Base-by-base conservation (phyloP, 2,888 invertebrate species). In the Mythimna pallens region DNA sequence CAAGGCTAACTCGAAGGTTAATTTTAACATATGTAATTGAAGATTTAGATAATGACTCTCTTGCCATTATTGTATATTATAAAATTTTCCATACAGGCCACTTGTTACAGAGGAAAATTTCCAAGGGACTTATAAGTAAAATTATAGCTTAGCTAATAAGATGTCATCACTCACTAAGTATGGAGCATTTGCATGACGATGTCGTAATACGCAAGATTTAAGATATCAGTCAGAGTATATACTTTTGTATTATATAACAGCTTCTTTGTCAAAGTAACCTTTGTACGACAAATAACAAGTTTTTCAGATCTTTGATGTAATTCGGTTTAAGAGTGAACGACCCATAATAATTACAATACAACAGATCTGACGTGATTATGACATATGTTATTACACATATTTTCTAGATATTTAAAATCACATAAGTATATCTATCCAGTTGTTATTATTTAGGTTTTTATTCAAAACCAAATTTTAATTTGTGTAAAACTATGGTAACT, bases 21-120 rank as follows among this genome's bases (percentile, higher is more conserved):
- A 54, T n/a, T 61, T 50, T 14, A 65, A 20, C 8, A 52, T 43
- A 43, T 12, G 43, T 81, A 84, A 84, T 84, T 12, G 69, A 76
- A 73, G 72, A 81, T 76, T 76, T 68, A 2, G 47, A 14, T 68
- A 65, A 79, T 59, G 10, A 62, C 36, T 22, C 5, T 10, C 6
- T n/a, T 34, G 25, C 3, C 54, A 54, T 64, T 58, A 63, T 66
- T 54, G 57, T 61, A 69, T 67, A 58, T 58, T 47, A 59, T 58
- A 70, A 61, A 77, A 77, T 81, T 81, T 81, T 82, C 84, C 84
- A 61, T 17, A 8, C 20, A 1, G 1, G 0, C 20, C 22, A 40
- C 10, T 0, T 40, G 65, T 52, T 12, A 50, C 25, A 0, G 8
- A 70, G 76, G 81, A 73, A 71, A 70, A 59, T 65, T 72, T 76